These are phyloP conservation scores for Ara ararauna DNA, from an alignment of 2,797 vertebrate genomes.

Conservation along the genomic window DNA sequence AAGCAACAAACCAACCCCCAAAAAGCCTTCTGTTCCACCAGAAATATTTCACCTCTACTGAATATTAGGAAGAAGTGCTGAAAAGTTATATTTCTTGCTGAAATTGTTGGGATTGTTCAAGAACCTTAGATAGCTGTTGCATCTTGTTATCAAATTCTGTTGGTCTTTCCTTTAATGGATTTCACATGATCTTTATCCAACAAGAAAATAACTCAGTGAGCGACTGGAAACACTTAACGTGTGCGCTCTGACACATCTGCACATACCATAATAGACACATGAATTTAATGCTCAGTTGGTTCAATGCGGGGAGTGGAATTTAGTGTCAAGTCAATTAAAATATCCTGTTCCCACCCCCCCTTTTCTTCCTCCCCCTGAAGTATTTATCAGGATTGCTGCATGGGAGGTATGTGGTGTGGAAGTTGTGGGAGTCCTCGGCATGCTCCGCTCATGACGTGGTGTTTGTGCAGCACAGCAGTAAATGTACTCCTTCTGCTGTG, in stretches of 20 bases:
- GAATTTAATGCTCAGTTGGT: conserved; percentile 67
- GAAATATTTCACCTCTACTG: background rate
- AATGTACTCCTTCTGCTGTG: conserved; percentile 26
- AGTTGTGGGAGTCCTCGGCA: conserved; percentile 50
- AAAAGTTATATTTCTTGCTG: background rate
- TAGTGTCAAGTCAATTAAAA: conserved; percentile 74
- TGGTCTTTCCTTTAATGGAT: conserved; percentile 33
- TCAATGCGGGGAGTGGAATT: conserved; percentile 58
- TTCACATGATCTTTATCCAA: conserved; percentile 46
- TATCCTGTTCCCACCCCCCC: conserved; percentile 42
- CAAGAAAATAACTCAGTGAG: conserved; percentile 34
- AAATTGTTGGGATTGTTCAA: conserved; percentile 21
- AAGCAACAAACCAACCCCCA: background rate
- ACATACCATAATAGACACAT: conserved; percentile 62
- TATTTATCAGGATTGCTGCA: conserved; percentile 56
- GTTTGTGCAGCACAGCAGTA: conserved; percentile 53
- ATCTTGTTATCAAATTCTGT: conserved; percentile 63
- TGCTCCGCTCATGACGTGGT: conserved; percentile 36
- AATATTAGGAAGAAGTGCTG: background rate
- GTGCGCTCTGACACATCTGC: conserved; percentile 54
- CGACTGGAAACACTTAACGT: conserved; percentile 54
- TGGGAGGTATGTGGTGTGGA: conserved; percentile 70
- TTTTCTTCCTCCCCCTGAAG: background rate
- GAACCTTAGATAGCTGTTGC: conserved; percentile 47
- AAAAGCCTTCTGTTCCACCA: background rate